Evolutionary conservation across 2,888 invertebrate species (phyloP).

Genomic region (Sicus ferrugineus): DNA sequence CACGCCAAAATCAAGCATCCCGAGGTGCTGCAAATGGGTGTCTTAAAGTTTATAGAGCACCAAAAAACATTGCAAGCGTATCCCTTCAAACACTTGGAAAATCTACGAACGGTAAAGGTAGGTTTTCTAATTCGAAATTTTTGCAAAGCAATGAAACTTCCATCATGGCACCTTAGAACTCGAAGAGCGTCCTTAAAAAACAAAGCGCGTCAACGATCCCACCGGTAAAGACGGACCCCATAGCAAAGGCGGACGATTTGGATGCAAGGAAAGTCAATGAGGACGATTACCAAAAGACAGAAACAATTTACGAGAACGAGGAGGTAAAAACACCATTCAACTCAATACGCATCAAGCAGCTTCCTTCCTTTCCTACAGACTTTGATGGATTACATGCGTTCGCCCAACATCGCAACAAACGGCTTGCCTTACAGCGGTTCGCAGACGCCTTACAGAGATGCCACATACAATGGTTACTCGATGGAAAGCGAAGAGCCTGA

Average conservation of each 20-base stretch:
- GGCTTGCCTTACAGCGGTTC: neutral
- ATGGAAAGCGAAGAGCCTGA: slow-evolving; percentile 9
- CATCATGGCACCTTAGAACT: no score
- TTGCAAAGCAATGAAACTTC: no score
- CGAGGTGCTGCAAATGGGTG: slow-evolving; percentile 13
- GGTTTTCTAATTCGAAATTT: neutral
- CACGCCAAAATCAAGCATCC: slow-evolving; percentile 22
- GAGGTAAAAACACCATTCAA: slow-evolving; percentile 9
- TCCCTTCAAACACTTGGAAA: neutral
- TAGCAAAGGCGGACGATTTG: neutral
- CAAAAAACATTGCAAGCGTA: slow-evolving; percentile 16
- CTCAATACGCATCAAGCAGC: neutral
- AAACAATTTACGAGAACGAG: slow-evolving; percentile 21
- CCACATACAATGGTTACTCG: neutral
- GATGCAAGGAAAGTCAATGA: neutral
- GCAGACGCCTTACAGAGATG: neutral
- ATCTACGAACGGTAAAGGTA: neutral
- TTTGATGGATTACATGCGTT: slow-evolving; percentile 10
- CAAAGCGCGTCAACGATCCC: no score
- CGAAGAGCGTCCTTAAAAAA: no score
- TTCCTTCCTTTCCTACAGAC: neutral
- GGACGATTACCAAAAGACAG: neutral
- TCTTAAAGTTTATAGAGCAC: slow-evolving; percentile 13
- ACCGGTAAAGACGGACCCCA: neutral
- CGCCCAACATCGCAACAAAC: neutral